These are phyloP conservation scores for Coilia nasus DNA, from an alignment of 2,797 vertebrate genomes.

Conservation along the genomic window DNA sequence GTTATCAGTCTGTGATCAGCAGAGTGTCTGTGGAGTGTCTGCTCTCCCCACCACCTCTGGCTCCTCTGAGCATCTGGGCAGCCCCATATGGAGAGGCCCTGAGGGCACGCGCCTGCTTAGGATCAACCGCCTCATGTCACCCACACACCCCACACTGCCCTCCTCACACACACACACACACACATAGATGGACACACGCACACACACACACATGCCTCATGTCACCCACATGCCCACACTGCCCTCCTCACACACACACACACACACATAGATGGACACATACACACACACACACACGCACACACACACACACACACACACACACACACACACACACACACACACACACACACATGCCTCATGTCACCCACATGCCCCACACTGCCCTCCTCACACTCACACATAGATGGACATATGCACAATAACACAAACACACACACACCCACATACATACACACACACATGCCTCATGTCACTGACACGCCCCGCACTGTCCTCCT, in stretches of 20 bases:
- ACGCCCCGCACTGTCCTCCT: too few species aligned
- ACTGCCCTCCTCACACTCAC: neutral
- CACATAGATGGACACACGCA: too few species aligned
- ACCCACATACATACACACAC: too few species aligned
- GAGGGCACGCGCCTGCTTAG: neutral
- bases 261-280: too few species aligned
- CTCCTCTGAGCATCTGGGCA: constrained; percentile 12
- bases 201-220: too few species aligned
- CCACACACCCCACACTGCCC: neutral
- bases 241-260: too few species aligned
- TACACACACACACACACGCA: too few species aligned
- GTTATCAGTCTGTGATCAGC: constrained; percentile 11
- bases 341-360: too few species aligned
- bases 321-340: too few species aligned
- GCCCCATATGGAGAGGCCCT: neutral
- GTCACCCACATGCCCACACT: too few species aligned
- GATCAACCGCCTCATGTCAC: neutral
- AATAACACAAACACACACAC: neutral
- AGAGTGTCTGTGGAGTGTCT: constrained; percentile 8
- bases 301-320: too few species aligned
- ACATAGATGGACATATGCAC: neutral
- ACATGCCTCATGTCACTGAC: too few species aligned
- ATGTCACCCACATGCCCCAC: neutral
- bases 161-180: neutral
- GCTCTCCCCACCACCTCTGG: neutral